Base-by-base conservation (phyloP, 1,140 invertebrate genomes). In the Apis cerana region DNA sequence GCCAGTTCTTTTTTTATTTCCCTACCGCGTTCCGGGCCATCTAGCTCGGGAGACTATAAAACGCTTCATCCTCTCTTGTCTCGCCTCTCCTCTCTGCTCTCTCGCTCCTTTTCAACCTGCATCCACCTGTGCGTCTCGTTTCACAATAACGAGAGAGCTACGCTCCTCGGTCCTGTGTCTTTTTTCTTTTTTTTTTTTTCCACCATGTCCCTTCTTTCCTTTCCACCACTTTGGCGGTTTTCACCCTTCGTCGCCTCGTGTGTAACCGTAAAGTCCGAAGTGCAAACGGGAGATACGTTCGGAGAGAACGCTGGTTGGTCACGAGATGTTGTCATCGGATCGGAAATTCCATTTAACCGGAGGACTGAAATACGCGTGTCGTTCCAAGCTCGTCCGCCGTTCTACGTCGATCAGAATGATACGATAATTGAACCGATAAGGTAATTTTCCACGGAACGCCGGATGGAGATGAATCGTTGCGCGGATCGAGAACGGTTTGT, bases 231-330 rank as follows among this genome's bases (percentile, higher is more conserved):
- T 68, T 72, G 56, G 48, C 52, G 68, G 43, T 50, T 48, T 87
- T 76, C 84, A 88, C 75, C 82, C 61, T 86, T 84, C 85, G 87
- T 77, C 85, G 89, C 91, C 84, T 90, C 91, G 74, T 90, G 80
- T 50, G 89, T 89, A 86, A 89, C 85, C 77, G 87, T 93, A 93
- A 93, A 93, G 86, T 90, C 83, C 85, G 85, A 90, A 85, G 91
- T 87, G 84, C 90, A 91, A 92, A 91, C 88, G 90, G 84, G 84
- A 88, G 87, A 91, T 91, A 58, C 19, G 91, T 92, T 91, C 90
- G 33, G 33, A 85, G 87, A 82, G 87, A 89, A 91, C 91, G 91
- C 83, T 89, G 72, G 67, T 56, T 76, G 82, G 77, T 70, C 75
- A 75, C 75, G 62, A 43, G 33, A 59, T 80, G 70, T 54, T 27